Evolutionary conservation across 1,140 invertebrate genomes (phyloP).

Genomic region (Agrypnia vestita): DNA sequence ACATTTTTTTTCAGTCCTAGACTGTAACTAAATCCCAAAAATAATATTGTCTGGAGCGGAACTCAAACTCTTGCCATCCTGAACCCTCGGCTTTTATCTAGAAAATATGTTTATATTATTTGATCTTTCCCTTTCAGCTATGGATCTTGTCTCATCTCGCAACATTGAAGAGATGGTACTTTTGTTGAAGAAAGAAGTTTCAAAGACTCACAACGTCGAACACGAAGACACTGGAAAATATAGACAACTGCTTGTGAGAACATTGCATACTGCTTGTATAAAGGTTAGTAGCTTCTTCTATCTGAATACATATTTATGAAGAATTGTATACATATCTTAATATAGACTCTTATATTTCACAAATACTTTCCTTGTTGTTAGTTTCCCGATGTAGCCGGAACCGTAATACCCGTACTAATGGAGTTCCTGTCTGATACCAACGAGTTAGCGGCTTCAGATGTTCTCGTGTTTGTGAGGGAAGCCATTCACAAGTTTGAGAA

Average conservation of each 20-base stretch:
- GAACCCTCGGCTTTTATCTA: no score
- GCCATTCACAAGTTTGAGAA: slow-evolving; percentile 94
- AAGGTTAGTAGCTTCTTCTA: slow-evolving; percentile 73
- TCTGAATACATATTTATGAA: background rate
- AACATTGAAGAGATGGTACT: slow-evolving; percentile 98
- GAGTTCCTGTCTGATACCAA: slow-evolving; percentile 97
- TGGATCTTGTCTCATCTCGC: slow-evolving; percentile 94
- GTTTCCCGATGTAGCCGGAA: slow-evolving; percentile 96
- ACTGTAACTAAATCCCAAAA: no score
- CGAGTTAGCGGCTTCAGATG: slow-evolving; percentile 94
- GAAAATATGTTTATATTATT: no score
- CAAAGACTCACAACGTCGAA: slow-evolving; percentile 93
- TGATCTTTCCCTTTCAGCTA: slow-evolving; percentile 73
- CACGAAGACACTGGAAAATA: slow-evolving; percentile 98
- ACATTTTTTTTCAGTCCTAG: no score
- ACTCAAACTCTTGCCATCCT: no score
- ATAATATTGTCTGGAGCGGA: no score
- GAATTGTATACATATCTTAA: background rate
- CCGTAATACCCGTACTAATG: slow-evolving; percentile 95
- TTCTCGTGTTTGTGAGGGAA: slow-evolving; percentile 95
- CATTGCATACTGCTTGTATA: slow-evolving; percentile 95
- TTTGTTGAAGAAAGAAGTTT: slow-evolving; percentile 94
- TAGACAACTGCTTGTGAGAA: slow-evolving; percentile 94
- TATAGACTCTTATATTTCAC: background rate
- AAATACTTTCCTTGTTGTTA: slow-evolving; percentile 62